Evolutionary conservation across 2,113 vertebrate genomes (phyloP), one percentile per base, ranked within the genome.

Genomic region (Tyrannus savana): DNA sequence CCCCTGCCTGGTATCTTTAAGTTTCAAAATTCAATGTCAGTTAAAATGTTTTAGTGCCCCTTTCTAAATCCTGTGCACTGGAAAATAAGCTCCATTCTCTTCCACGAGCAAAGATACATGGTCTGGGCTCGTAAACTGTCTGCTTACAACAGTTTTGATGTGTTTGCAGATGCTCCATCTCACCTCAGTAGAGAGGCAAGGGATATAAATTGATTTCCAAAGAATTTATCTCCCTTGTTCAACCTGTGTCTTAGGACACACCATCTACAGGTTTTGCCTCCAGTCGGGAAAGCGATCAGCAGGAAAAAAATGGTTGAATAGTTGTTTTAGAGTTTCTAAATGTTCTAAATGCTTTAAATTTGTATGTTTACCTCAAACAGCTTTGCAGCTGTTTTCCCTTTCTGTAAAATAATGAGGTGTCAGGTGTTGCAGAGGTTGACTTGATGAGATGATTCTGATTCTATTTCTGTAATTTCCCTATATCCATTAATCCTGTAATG

Each of bases 41-140:
- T 97, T 95, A 95, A 79, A 92, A 84, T 83, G 58, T 95, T 96
- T 95, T 85, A 56, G 75, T 97, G 96, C 96, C 44, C 41, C 42
- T 73, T 89, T 92, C 47, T 94, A 86, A 76, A 53, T 86, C 39
- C 22, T 37, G 64, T 75, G 49, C 42, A 49, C 37, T 35, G 42
- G 84, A 19, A 68, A 62, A 37, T 47, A 77, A 79, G 60, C 47
- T 96, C n/a, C 31, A 6, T 89, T 96, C 58, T 91, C 60, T 68
- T 68, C 67, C 52, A 39, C 25, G 37, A 56, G 69, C 58, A 69
- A 68, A 7, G 23, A 19, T 59, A 31, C 9, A 11, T 46, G n/a
- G 2, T 59, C 56, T 35, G 39, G 68, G n/a, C 74, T 80, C 55
- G 41, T 84, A 35, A 95, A 53, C 42, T 74, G 21, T 64, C 60